Percentiles rank a stretch among this genome's conserved stretches.
Conservation (phyloP, 2,888 invertebrate genomes). For the Eudemis profundana region DNA sequence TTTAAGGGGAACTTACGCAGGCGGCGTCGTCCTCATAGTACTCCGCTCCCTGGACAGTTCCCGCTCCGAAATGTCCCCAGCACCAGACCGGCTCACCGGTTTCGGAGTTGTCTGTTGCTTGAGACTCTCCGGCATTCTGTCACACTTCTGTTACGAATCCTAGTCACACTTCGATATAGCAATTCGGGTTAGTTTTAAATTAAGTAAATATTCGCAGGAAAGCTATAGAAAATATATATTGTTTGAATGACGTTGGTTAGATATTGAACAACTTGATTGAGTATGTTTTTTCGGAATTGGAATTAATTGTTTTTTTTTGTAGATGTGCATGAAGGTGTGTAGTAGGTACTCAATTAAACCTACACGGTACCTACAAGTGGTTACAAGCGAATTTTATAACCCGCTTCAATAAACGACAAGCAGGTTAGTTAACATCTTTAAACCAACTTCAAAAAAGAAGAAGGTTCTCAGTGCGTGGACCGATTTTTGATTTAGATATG, state of each 20-base stretch:
- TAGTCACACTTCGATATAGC: neutral
- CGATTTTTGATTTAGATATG: too few relatives aligned
- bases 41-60: constrained; percentile 71
- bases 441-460: too few relatives aligned
- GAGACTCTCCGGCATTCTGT: constrained; percentile 66
- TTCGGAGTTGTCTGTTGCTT: constrained; percentile 70
- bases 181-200: neutral
- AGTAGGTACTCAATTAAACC: neutral
- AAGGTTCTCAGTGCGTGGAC: too few relatives aligned
- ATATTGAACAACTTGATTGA: constrained; percentile 34
- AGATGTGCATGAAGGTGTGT: neutral
- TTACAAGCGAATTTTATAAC: too few relatives aligned
- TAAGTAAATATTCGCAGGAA: constrained; percentile 14
- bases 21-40: constrained; percentile 70
- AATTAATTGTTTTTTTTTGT: neutral
- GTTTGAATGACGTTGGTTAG: constrained; percentile 10
- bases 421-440: too few relatives aligned
- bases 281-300: constrained; percentile 23
- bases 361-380: too few relatives aligned
- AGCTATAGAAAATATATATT: constrained; percentile 12
- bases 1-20: constrained; percentile 72
- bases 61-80: constrained; percentile 76
- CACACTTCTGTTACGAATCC: constrained; percentile 2
- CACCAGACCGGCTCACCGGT: constrained; percentile 70
- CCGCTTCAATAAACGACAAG: too few relatives aligned